A percentile compares a stretch with the other conserved stretches of the same genome.
phyloP scores from a whole-genome alignment of 2,113 vertebrate genomes.

The Tachuris rubrigastra region DNA sequence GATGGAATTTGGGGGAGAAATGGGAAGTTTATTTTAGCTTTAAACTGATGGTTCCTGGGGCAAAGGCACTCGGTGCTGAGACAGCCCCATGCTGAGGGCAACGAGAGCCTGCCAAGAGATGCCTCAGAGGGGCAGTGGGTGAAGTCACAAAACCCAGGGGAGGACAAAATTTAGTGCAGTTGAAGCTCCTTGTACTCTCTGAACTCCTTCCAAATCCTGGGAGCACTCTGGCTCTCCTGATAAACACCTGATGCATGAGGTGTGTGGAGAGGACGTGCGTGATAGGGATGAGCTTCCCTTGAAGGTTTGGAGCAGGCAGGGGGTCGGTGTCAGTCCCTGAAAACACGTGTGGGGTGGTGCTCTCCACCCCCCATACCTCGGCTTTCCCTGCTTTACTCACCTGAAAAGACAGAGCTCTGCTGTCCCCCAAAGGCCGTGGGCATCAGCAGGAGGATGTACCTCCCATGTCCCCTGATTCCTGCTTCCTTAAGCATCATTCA shows the following conservation, averaged over 20 bases:
- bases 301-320: background rate
- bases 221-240: background rate
- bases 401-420: background rate
- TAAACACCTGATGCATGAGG: conserved; percentile 63
- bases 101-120: background rate
- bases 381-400: background rate
- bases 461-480: background rate
- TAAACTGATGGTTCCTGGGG: background rate
- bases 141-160: background rate
- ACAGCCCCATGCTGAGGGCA: background rate
- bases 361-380: background rate
- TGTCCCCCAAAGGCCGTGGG: background rate
- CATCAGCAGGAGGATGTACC: background rate
- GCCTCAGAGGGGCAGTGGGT: background rate
- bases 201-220: conserved; percentile 41
- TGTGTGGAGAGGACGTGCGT: background rate
- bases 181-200: background rate
- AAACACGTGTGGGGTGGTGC: background rate
- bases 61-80: background rate
- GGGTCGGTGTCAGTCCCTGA: background rate
- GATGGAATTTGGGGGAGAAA: background rate
- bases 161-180: background rate
- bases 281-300: background rate
- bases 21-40: background rate
- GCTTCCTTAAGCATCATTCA: background rate